These are phyloP conservation scores for Sitophilus oryzae DNA, from an alignment of 1,140 invertebrate genomes.

Conservation along the genomic window DNA sequence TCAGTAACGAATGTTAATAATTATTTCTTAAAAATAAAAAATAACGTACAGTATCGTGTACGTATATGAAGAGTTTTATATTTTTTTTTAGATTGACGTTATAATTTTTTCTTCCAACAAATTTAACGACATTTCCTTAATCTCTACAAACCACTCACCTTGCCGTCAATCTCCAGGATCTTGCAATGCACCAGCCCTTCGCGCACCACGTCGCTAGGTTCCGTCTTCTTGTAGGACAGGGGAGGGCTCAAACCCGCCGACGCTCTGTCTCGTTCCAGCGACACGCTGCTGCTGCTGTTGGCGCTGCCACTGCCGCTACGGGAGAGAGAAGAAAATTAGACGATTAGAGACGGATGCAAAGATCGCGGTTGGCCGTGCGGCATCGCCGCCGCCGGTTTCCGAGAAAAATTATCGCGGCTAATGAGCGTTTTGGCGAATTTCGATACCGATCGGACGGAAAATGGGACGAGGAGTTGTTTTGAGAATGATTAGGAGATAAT, in stretches of 20 bases:
- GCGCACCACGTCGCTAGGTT: conserved; percentile 42
- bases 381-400: not conserved
- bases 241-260: conserved; percentile 30
- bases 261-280: conserved; percentile 43
- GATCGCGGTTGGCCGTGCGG: not conserved
- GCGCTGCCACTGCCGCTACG: conserved; percentile 38
- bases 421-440: too few relatives aligned
- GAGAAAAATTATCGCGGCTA: not conserved
- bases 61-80: too few relatives aligned
- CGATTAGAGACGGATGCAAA: not conserved
- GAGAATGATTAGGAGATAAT: too few relatives aligned
- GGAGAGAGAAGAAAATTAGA: not conserved
- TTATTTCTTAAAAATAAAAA: too few relatives aligned
- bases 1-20: too few relatives aligned
- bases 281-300: conserved; percentile 48
- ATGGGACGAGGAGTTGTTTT: too few relatives aligned
- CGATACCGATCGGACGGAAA: too few relatives aligned
- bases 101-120: too few relatives aligned
- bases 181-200: conserved; percentile 76
- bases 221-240: conserved; percentile 35
- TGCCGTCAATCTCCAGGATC: conserved; percentile 72
- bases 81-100: too few relatives aligned
- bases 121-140: too few relatives aligned
- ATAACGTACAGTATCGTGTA: too few relatives aligned
- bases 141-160: conserved; percentile 56